Evolutionary conservation across 2,113 vertebrate genomes (phyloP).

Genomic region (Pithys albifrons): DNA sequence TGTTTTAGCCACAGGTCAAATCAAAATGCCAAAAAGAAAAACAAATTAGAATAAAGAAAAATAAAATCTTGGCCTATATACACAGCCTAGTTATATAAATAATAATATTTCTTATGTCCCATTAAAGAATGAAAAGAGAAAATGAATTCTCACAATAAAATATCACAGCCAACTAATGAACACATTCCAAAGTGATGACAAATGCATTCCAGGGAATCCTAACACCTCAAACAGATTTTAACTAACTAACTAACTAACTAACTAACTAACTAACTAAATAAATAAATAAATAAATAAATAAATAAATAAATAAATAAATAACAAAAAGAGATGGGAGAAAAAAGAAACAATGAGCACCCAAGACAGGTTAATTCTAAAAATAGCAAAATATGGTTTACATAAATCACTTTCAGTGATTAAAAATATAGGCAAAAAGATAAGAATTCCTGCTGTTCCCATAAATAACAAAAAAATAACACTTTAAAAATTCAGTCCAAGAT

Average conservation of each 20-base stretch:
- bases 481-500: background rate
- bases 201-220: background rate
- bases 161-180: background rate
- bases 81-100: background rate
- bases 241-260: too few species aligned
- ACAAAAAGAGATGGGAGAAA: background rate
- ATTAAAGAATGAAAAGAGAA: background rate
- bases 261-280: too few species aligned
- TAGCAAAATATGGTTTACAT: background rate
- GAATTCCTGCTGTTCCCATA: background rate
- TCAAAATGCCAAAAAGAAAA: background rate
- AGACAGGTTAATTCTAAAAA: background rate
- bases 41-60: background rate
- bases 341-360: background rate
- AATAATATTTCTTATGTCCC: background rate
- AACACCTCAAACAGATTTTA: background rate
- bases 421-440: background rate
- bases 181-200: background rate
- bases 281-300: too few species aligned
- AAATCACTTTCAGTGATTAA: background rate
- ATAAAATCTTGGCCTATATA: background rate
- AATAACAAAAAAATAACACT: background rate
- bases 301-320: background rate
- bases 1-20: slow-evolving; percentile 5
- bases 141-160: background rate